Conservation (phyloP, 2,888 invertebrate genomes). For the Pollenia griseotomentosa region DNA sequence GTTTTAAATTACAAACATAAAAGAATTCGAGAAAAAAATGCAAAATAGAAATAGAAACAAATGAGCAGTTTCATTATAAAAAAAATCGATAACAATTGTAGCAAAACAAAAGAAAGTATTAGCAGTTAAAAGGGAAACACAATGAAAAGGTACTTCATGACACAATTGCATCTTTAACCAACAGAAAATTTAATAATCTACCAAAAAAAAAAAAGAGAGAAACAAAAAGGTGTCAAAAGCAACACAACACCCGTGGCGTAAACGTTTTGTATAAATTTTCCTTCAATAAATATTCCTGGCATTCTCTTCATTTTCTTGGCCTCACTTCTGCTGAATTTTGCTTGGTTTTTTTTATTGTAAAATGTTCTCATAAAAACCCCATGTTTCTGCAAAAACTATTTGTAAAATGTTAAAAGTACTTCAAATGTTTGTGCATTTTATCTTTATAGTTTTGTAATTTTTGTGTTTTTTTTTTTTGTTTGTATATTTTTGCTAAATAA, state of each 20-base stretch:
- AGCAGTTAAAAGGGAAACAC: constrained; percentile 38
- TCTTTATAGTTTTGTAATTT: constrained; percentile 21
- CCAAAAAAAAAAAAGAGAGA: neutral
- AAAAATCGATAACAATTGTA: constrained; percentile 25
- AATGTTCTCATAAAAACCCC: constrained; percentile 59
- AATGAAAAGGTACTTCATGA: constrained; percentile 66
- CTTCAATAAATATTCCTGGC: constrained; percentile 9
- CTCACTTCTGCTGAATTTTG: constrained; percentile 37
- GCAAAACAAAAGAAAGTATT: constrained; percentile 27
- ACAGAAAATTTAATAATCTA: constrained; percentile 17
- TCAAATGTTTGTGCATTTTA: constrained; percentile 34
- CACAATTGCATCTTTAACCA: constrained; percentile 78
- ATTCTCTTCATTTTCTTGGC: constrained; percentile 19
- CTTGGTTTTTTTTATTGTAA: constrained; percentile 25
- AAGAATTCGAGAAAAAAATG: neutral
- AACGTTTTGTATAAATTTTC: constrained; percentile 56
- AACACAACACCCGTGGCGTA: constrained; percentile 76
- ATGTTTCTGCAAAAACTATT: constrained; percentile 54
- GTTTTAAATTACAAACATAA: constrained; percentile 31
- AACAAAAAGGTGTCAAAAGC: constrained; percentile 82
- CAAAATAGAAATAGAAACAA: constrained; percentile 62
- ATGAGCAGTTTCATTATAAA: constrained; percentile 59
- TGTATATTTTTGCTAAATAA: constrained; percentile 55
- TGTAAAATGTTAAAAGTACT: constrained; percentile 55
- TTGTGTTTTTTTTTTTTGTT: constrained; percentile 6